Conservation (phyloP, 2,113 vertebrate species). For the Talpa occidentalis region DNA sequence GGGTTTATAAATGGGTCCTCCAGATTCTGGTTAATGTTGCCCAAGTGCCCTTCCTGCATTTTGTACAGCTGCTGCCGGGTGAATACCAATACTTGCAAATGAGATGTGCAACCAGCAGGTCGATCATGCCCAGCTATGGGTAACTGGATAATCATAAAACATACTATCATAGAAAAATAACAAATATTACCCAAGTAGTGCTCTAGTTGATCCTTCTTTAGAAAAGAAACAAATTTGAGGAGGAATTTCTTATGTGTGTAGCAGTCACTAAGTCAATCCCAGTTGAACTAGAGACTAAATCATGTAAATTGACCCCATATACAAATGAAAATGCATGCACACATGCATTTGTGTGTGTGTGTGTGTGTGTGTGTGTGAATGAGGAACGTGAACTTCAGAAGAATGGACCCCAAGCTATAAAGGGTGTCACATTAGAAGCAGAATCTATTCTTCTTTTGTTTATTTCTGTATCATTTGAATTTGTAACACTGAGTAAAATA, state of each 20-base stretch:
- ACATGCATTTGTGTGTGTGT: too few species aligned
- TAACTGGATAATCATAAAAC: neutral
- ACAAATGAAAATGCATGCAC: neutral
- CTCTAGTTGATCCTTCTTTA: slow-evolving; percentile 14
- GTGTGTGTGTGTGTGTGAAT: neutral
- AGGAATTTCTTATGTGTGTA: neutral
- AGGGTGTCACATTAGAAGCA: neutral
- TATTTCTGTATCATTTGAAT: neutral
- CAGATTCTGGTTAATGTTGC: neutral
- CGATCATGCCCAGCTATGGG: neutral
- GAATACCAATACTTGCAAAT: neutral
- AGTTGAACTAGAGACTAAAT: neutral
- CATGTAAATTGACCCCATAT: neutral
- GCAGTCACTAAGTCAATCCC: neutral
- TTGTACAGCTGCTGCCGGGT: neutral
- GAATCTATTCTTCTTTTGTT: neutral
- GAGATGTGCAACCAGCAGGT: neutral
- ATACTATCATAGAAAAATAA: neutral
- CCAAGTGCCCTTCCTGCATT: neutral
- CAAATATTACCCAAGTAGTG: neutral
- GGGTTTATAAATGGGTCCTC: neutral
- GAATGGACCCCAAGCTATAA: neutral
- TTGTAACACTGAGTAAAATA: neutral
- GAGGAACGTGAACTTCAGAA: neutral
- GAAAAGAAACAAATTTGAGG: neutral